Conservation (phyloP, 2,797 vertebrate genomes). For the Chloroceryle inda region DNA sequence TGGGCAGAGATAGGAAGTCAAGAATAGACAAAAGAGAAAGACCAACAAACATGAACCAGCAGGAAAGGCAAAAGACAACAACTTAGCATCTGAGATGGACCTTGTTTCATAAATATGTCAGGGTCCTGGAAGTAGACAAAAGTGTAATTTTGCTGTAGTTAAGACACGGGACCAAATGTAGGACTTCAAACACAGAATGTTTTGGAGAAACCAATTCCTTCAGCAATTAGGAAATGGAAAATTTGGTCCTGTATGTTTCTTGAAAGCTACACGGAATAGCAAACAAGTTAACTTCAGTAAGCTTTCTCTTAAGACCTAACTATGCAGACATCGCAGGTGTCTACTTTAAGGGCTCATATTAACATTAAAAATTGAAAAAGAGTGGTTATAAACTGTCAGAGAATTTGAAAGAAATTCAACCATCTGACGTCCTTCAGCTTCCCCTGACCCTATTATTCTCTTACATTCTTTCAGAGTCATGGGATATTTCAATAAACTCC, state of each 20-base stretch:
- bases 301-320: neutral
- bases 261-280: neutral
- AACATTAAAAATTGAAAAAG: neutral
- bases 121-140: neutral
- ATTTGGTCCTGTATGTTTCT: neutral
- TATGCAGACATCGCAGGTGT: neutral
- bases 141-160: neutral
- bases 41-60: neutral
- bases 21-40: neutral
- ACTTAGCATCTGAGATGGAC: neutral
- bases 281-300: neutral
- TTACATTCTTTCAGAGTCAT: neutral
- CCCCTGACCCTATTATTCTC: neutral
- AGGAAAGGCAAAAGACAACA: neutral
- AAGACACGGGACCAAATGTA: neutral
- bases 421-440: neutral
- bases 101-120: neutral
- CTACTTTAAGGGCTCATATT: neutral
- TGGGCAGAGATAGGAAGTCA: neutral
- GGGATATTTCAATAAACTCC: neutral
- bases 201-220: neutral
- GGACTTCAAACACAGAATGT: neutral
- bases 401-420: neutral
- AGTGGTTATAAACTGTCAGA: neutral
- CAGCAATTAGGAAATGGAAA: neutral